phyloP scores from a whole-genome alignment of 2,888 invertebrate species.

The Ichneumoninae sp. region DNA sequence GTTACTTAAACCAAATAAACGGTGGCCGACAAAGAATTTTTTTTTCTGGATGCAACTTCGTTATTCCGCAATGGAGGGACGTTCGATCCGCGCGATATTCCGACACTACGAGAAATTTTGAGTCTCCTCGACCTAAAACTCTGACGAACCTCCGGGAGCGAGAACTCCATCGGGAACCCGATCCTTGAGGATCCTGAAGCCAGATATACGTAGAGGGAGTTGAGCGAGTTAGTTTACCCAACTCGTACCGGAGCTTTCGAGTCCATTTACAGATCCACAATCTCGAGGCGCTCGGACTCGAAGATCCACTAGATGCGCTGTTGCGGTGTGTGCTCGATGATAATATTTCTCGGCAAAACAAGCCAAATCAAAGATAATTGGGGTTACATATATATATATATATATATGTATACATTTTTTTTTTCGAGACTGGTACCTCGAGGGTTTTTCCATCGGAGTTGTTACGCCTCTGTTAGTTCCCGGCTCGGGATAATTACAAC shows the following conservation, averaged over 20 bases:
- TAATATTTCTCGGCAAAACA: too few relatives aligned
- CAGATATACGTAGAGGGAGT: neutral
- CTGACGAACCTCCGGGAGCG: neutral
- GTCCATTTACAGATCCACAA: neutral
- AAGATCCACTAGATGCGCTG: neutral
- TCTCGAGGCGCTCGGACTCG: neutral
- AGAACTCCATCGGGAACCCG: neutral
- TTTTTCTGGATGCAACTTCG: neutral
- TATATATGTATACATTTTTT: too few relatives aligned
- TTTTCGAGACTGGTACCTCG: too few relatives aligned
- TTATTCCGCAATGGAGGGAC: neutral
- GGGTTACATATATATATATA: too few relatives aligned
- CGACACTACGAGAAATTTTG: neutral
- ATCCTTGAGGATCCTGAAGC: neutral
- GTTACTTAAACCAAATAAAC: too few relatives aligned
- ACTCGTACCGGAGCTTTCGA: neutral
- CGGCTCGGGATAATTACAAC: neutral
- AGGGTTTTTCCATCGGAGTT: neutral
- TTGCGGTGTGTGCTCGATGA: neutral
- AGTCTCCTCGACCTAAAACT: neutral
- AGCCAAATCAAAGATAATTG: too few relatives aligned
- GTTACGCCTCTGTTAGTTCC: neutral
- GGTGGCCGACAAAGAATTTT: too few relatives aligned
- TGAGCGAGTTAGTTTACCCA: neutral
- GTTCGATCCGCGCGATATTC: neutral